phyloP scores from a whole-genome alignment of 2,888 invertebrate genomes.

The Sarcophaga variegata region DNA sequence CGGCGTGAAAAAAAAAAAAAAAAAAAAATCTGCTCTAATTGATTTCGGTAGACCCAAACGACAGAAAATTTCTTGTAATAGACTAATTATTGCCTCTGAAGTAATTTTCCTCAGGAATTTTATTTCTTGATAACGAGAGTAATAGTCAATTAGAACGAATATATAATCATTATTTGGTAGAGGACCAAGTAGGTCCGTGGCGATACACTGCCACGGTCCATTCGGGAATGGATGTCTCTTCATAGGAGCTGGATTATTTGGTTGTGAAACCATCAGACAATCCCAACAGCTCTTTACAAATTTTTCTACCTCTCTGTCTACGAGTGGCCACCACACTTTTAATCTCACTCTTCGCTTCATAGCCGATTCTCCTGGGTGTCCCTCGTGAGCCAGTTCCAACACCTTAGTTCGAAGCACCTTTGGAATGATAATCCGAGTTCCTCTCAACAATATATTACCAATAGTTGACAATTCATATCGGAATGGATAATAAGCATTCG shows the following conservation, averaged over 20 bases:
- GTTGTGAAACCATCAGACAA: conserved; percentile 5
- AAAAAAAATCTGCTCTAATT: conserved; percentile 56
- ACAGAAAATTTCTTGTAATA: conserved; percentile 39
- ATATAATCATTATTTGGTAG: conserved; percentile 29
- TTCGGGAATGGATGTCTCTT: background rate
- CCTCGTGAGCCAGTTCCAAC: conserved; percentile 3
- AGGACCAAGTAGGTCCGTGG: conserved; percentile 18
- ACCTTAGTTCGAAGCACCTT: background rate
- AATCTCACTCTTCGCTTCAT: conserved; percentile 37
- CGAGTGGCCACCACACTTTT: conserved; percentile 40
- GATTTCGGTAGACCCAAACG: conserved; percentile 39
- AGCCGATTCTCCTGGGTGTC: conserved; percentile 17
- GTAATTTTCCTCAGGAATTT: conserved; percentile 38
- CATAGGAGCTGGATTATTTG: background rate
- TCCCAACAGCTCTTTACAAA: background rate
- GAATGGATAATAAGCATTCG: background rate
- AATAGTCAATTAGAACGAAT: conserved; percentile 40
- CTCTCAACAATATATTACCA: too few relatives aligned
- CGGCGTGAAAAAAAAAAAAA: too few relatives aligned
- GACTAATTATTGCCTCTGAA: conserved; percentile 11
- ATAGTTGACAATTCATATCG: background rate
- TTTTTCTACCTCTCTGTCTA: conserved; percentile 36
- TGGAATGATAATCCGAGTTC: too few relatives aligned
- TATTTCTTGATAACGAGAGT: conserved; percentile 45
- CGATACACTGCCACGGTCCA: conserved; percentile 17